Evolutionary conservation across 2,113 vertebrate genomes (phyloP), one percentile per base, ranked within the genome.

Genomic region (Boulengeromyrus knoepffleri): DNA sequence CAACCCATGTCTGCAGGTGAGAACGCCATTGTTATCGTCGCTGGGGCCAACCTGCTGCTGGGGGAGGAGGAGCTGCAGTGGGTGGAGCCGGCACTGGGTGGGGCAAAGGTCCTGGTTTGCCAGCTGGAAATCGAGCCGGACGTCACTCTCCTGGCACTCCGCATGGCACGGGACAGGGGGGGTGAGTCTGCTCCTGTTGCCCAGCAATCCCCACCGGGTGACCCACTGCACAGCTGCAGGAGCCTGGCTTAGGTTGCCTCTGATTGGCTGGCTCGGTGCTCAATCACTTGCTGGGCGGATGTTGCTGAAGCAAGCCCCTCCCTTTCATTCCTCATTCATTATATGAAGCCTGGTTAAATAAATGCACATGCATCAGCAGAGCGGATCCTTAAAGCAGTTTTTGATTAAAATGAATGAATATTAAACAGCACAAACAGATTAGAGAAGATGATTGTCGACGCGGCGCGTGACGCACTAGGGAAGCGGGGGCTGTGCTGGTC

Each of bases 1-100:
- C 31, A 24, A 2, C 21, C 80, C 46, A 47, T 39, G 52, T 52
- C 89, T 91, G 87, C 94, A 99, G 98, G 98, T 92, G 96, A 99
- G 94, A 99, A 99, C 80, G 97, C 97, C 94, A 98, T 99, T 83
- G 96, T 99, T 90, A 99, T 99, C 27, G 97, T 99, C 87, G 97
- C 98, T 9, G 98, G 98, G 92, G 98, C 98, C 91, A 99, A 99
- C 93, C 95, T 99, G 93, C 95, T 98, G 93, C 94, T 99, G 92
- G 95, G 95, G 90, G 90, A 39, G n/a, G 94, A 97, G 91, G 97
- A 99, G 90, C 96, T 99, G 91, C 95, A 91, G 89, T 86, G 90
- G 21, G 97, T 96, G 91, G 96, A 95, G 74, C 91, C 93, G 86
- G 95, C 95, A 90, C 96, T 99, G 90, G 86, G 84, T 83, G 94